These are phyloP conservation scores for Centroberyx gerrardi DNA, from an alignment of 2,797 vertebrate genomes.

Conservation along the genomic window DNA sequence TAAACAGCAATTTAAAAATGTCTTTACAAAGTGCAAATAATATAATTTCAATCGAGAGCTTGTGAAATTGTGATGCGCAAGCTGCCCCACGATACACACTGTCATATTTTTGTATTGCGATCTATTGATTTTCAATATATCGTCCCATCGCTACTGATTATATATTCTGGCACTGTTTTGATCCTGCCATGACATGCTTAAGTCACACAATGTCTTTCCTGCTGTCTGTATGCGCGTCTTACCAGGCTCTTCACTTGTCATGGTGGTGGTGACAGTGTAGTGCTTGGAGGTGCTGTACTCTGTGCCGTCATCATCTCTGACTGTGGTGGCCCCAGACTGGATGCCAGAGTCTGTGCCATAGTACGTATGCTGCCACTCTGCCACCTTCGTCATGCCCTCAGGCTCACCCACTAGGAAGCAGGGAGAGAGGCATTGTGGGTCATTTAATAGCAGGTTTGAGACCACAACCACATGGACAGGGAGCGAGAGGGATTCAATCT, in stretches of 20 bases:
- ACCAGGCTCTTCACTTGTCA: constrained; percentile 72
- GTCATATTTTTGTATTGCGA: no score
- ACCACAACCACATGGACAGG: not conserved
- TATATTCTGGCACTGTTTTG: no score
- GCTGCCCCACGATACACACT: no score
- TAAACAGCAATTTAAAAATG: no score
- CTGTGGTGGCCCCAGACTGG: constrained; percentile 83
- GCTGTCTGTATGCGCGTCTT: constrained; percentile 24
- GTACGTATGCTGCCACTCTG: constrained; percentile 76
- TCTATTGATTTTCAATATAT: no score
- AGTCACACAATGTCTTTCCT: not conserved
- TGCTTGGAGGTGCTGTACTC: constrained; percentile 72
- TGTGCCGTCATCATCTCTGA: constrained; percentile 72
- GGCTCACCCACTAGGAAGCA: constrained; percentile 71
- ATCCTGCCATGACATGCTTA: not conserved
- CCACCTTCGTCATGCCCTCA: constrained; percentile 74
- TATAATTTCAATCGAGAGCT: no score
- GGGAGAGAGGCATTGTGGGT: not conserved
- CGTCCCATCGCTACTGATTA: no score
- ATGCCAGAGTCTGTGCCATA: constrained; percentile 83
- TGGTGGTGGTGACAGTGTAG: constrained; percentile 73
- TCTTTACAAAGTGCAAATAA: no score
- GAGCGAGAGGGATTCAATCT: not conserved
- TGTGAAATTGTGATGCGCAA: no score
- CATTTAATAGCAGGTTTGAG: not conserved